Evolutionary conservation across 2,113 vertebrate genomes (phyloP), one percentile per base, ranked within the genome.

Genomic region (Coptodon bakossiorum): DNA sequence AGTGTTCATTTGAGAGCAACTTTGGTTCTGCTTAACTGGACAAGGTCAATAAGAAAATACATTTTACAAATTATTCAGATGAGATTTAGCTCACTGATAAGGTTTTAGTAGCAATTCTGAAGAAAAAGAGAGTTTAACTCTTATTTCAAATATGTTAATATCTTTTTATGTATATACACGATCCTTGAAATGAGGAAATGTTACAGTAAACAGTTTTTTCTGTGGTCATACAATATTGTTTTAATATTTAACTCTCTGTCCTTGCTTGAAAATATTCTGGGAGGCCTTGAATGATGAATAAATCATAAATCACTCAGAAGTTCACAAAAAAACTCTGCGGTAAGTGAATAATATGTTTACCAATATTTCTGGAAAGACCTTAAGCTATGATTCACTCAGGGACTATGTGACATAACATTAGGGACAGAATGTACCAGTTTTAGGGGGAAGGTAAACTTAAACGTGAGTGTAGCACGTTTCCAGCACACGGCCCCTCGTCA

Each of bases 181-280:
- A 40, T 68, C 36, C 11, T 40, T 40, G 36, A 38, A 68, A 68
- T n/a, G 34, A 66, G 19, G 31, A 66, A 66, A 66, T 38, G 17
- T 63, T 63, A 34, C 29, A 34, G 3, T 34, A 11, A 34, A 63
- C 61, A 38, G 6, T 1, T 36, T 63, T 6, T 63, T 63, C 6
- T 63, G 59, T 63, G 61, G 17, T 66, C 61, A 66, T 36, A 36
- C 31, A 66, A 36, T 36, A 66, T 31, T 36, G 9, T 66, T 66
- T 66, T 17, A 66, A 1, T 66, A 66, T 66, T 12, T n/a, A 66
- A 66, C 31, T 36, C 9, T 66, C 9, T n/a, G 31, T 17, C 31
- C 61, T 66, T 12, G 61, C 61, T 66, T 66, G 31, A 36, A 66
- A 66, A 66, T 36, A 36, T 66, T 66, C 31, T 66, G 3, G 61